Evolutionary conservation across 2,888 invertebrate genomes (phyloP).

Genomic region (Gasteruption jaculator): DNA sequence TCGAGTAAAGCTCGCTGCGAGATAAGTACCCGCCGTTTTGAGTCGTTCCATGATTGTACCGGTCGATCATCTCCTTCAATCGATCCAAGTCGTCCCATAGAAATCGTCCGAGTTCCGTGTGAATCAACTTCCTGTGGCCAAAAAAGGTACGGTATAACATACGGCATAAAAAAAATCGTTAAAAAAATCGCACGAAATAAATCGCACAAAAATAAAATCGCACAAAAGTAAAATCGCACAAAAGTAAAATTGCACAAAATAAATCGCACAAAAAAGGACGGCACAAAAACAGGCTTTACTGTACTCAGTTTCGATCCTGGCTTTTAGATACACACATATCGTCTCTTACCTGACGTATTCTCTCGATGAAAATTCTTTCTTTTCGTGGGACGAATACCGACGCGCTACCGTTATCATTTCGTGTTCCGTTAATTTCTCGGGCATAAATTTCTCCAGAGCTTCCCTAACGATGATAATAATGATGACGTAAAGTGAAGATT

Average conservation of each 20-base stretch:
- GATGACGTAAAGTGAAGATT: neutral
- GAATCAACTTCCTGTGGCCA: constrained; percentile 68
- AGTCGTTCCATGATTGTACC: constrained; percentile 56
- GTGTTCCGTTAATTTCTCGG: constrained; percentile 70
- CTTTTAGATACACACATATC: too few species aligned
- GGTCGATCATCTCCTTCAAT: constrained; percentile 58
- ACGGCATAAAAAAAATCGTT: constrained; percentile 8
- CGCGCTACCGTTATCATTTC: constrained; percentile 76
- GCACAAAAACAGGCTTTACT: too few species aligned
- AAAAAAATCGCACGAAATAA: constrained; percentile 1
- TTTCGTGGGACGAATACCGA: constrained; percentile 64
- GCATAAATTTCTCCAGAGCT: constrained; percentile 64
- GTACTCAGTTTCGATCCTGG: too few species aligned
- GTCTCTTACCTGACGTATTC: constrained; percentile 42
- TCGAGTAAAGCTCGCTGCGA: constrained; percentile 59
- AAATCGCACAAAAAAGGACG: too few species aligned
- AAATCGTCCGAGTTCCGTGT: constrained; percentile 67
- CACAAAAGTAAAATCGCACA: neutral
- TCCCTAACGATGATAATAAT: constrained; percentile 51
- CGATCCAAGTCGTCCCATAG: constrained; percentile 69
- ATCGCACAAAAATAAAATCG: neutral
- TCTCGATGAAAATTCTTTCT: constrained; percentile 38
- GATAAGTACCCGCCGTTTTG: constrained; percentile 63
- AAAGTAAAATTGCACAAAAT: neutral
- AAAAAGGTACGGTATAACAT: constrained; percentile 3